Conservation (phyloP, 2,888 invertebrate species). For the Argyresthia albistria region DNA sequence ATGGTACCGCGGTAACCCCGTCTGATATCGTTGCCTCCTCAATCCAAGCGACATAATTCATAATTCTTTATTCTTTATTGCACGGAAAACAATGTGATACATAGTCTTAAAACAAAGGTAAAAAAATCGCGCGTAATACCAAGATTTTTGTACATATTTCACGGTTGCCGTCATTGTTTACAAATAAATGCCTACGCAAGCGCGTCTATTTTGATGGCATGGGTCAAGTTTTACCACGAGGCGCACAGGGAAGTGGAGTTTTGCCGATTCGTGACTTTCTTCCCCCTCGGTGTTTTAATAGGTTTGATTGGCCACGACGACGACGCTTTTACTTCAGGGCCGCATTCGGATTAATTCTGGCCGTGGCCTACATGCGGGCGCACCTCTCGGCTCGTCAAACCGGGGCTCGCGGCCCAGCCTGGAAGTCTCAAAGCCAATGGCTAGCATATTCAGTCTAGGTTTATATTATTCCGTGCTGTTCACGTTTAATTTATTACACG, state of each 20-base stretch:
- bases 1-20: too few species aligned
- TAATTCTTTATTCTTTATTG: too few species aligned
- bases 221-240: too few species aligned
- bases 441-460: too few species aligned
- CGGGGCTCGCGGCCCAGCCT: neutral
- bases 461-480: too few species aligned
- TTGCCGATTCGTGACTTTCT: neutral
- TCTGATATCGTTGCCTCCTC: too few species aligned
- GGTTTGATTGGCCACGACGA: constrained; percentile 18
- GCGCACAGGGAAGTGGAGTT: too few species aligned
- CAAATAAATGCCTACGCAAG: constrained; percentile 5
- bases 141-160: neutral
- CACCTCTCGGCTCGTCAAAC: constrained; percentile 13
- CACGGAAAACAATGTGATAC: too few species aligned
- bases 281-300: neutral
- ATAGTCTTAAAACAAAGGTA: too few species aligned
- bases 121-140: neutral
- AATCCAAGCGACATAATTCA: too few species aligned
- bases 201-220: neutral
- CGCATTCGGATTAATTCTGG: constrained; percentile 20
- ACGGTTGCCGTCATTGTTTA: constrained; percentile 12
- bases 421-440: constrained; percentile 11
- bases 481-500: too few species aligned
- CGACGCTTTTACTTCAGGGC: constrained; percentile 18
- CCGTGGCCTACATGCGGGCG: constrained; percentile 23